Evolutionary conservation across 1,140 invertebrate genomes (phyloP), one percentile per base, ranked within the genome.

Genomic region (Lordiphosa clarofinis): DNA sequence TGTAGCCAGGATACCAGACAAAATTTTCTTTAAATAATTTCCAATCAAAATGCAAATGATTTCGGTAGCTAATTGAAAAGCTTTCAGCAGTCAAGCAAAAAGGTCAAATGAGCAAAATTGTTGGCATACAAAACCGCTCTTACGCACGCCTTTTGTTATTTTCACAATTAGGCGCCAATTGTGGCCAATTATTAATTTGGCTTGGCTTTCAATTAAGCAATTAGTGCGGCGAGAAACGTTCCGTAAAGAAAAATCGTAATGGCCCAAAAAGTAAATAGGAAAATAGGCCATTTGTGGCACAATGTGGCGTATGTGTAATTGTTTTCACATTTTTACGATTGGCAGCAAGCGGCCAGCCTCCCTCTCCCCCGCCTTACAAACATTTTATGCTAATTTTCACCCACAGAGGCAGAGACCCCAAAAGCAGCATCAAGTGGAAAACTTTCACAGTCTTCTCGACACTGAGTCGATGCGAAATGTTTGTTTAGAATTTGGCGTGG

Each of bases 401-500:
- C 64, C 75, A 75, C 42, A 40, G 28, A 50, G 10, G 28, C 36
- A 37, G 15, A 42, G 2, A 52, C 28, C 47, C 15, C n/a, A 49
- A 49, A n/a, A n/a, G n/a, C 40, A 46, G 57, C 15, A 49, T 28
- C 43, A 44, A 44, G 38, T 12, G 58, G 48, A 75, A 81, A 81
- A 81, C 76, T 82, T 81, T 81, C 76, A 61, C 76, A 75, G 66
- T 56, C 48, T 62, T 31, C 59, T 63, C 59, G 62, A 48, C 62
- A 76, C 56, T 52, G 57, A 62, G 73, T 59, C 74, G 67, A 47
- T 31, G 28, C 43, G 43, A 82, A 82, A 82, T 81, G 76, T 81
- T 81, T 81, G 72, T 81, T 81, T 82, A 81, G 76, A 81, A 81
- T 81, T 81, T 67, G 72, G 67, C 76, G 66, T 54, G 56, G 72